Evolutionary conservation across 2,113 vertebrate species (phyloP), one percentile per base, ranked within the genome.

Genomic region (Epinephelus fuscoguttatus): DNA sequence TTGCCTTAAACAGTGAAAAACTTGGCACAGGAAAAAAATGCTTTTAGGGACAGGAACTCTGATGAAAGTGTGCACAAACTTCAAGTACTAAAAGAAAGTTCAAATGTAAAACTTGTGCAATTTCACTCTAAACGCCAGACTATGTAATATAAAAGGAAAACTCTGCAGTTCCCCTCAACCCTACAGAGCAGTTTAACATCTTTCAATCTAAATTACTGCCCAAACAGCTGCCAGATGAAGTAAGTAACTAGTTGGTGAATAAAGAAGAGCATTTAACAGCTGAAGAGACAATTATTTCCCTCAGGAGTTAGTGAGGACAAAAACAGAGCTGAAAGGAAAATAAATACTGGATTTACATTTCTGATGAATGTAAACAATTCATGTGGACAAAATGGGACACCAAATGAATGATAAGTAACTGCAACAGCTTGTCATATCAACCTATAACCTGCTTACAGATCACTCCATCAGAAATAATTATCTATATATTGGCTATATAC

Each of bases 1-100:
- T 68, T 78, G 53, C 71, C 70, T 84, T 30, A 80, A 87, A 88
- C 56, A 10, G 50, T 40, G 27, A 62, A 60, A 45, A 69, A 49
- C 45, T 42, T 73, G 70, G 33, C 70, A 77, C 25, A 50, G 14
- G 82, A 56, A 57, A 52, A 68, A 72, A 75, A 64, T 42, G 67
- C 71, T 84, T 75, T 80, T 2, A 62, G 61, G 61, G 55, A 67
- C 37, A 59, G 4, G 30, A 56, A 63, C 69, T 81, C 75, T 60
- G 0, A 66, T 64, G 14, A 78, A 76, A 72, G 49, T 64, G 15
- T 75, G 52, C 18, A 64, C 52, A 82, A 64, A 85, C 70, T 73
- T 33, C 30, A 47, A 83, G 61, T 30, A 25, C 19, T 15, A 42
- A 59, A 37, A 55, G 6, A 40, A 69, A 74, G 40, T 27, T 67